Conservation (phyloP, 2,797 vertebrate genomes). For the Cuculus canorus region DNA sequence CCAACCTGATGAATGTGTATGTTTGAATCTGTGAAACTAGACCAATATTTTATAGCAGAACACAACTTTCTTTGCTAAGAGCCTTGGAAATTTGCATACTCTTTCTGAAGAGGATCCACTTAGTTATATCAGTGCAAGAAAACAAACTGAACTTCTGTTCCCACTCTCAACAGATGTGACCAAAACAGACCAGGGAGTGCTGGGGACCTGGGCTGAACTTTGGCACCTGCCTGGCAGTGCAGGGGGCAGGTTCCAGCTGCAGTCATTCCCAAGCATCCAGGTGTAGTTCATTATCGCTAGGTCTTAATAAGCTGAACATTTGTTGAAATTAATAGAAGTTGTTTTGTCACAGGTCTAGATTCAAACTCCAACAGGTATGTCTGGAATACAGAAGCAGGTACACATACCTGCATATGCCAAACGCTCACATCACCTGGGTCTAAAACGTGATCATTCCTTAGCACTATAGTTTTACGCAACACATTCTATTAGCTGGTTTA, state of each 20-base stretch:
- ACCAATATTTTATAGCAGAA: neutral
- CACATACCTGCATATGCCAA: rapidly evolving
- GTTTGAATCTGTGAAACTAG: neutral
- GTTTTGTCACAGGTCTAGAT: neutral
- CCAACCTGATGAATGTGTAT: neutral
- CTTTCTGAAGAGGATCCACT: neutral
- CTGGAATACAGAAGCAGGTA: neutral
- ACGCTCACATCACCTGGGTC: neutral
- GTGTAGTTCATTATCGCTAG: neutral
- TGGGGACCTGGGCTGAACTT: neutral
- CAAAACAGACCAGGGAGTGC: neutral
- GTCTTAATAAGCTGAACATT: neutral
- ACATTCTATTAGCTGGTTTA: neutral
- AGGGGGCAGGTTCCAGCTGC: neutral
- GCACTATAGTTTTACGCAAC: neutral
- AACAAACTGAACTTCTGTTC: neutral
- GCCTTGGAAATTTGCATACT: neutral
- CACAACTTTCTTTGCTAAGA: neutral
- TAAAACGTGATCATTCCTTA: neutral
- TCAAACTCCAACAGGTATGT: neutral
- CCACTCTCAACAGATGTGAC: neutral
- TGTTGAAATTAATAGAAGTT: neutral
- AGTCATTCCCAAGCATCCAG: neutral
- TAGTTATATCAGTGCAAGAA: neutral
- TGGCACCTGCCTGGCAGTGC: neutral